Evolutionary conservation across 2,113 vertebrate genomes (phyloP).

Genomic region (Bostrychus sinensis): DNA sequence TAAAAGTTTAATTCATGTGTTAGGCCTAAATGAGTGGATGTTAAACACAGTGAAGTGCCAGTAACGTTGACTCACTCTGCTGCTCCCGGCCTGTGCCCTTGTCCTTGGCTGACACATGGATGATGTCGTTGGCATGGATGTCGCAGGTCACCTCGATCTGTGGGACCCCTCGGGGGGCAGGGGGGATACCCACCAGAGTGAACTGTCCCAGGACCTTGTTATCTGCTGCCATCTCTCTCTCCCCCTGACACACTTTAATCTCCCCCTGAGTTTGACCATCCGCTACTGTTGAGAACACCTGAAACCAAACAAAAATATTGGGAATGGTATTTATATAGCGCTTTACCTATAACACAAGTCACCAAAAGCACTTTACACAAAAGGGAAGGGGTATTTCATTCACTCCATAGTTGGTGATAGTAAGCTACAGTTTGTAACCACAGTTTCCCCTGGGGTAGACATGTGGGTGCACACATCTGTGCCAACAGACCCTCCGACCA

Average conservation of each 20-base stretch:
- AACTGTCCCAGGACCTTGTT: slow-evolving; percentile 98
- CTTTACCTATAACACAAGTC: too few relatives aligned
- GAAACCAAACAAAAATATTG: neutral
- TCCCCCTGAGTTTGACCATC: slow-evolving; percentile 98
- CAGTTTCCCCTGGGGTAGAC: too few relatives aligned
- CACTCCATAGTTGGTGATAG: too few relatives aligned
- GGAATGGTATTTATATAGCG: too few relatives aligned
- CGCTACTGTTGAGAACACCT: slow-evolving; percentile 98
- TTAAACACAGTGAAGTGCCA: neutral
- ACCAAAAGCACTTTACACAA: too few relatives aligned
- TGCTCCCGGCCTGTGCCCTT: slow-evolving; percentile 97
- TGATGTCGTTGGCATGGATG: slow-evolving; percentile 97
- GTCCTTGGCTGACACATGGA: slow-evolving; percentile 97
- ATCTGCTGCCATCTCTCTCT: slow-evolving; percentile 96
- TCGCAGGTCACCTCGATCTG: slow-evolving; percentile 98
- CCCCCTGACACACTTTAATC: slow-evolving; percentile 98
- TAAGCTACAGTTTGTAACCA: too few relatives aligned
- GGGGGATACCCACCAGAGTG: slow-evolving; percentile 88
- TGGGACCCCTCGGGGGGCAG: slow-evolving; percentile 93
- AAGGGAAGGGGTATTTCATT: too few relatives aligned
- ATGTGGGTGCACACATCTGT: too few relatives aligned
- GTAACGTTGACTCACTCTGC: slow-evolving; percentile 85
- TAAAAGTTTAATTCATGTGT: too few relatives aligned
- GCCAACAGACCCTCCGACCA: too few relatives aligned
- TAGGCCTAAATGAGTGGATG: neutral